Conservation (phyloP, 2,888 invertebrate species). For the Nomada lathburiana region DNA sequence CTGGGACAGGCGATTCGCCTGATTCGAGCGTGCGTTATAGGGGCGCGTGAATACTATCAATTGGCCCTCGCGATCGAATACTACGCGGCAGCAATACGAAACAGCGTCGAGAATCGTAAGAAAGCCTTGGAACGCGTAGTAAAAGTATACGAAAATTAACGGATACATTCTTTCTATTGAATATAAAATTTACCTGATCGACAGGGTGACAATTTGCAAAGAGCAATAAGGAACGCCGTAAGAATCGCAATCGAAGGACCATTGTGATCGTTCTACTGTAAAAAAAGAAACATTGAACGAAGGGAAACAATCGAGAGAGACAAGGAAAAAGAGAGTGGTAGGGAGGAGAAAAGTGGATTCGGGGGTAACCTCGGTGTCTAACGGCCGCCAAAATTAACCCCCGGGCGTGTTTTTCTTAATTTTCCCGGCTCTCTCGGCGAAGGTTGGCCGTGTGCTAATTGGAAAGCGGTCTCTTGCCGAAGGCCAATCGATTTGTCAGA, state of each 20-base stretch:
- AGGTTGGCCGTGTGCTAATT: conserved; percentile 20
- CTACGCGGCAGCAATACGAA: conserved; percentile 2
- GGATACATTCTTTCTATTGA: too few species aligned
- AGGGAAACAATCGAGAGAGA: conserved; percentile 1
- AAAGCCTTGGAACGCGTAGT: too few species aligned
- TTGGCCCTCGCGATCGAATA: conserved; percentile 59
- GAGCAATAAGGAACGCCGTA: background rate
- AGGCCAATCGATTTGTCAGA: conserved; percentile 69
- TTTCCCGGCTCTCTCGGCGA: conserved; percentile 5
- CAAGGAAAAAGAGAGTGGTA: background rate
- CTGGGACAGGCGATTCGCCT: conserved; percentile 19
- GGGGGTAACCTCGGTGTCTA: background rate
- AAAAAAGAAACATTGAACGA: background rate
- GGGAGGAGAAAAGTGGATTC: background rate
- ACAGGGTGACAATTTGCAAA: conserved; percentile 3
- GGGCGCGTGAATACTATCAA: conserved; percentile 60
- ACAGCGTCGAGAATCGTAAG: too few species aligned
- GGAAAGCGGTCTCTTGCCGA: conserved; percentile 44
- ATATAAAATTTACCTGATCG: background rate
- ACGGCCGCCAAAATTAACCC: conserved; percentile 41
- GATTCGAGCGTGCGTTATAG: conserved; percentile 64
- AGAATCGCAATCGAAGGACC: background rate
- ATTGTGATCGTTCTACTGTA: background rate
- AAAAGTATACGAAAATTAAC: too few species aligned
- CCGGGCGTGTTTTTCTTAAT: conserved; percentile 62